Percentiles rank a stretch among this genome's conserved stretches.
phyloP scores from a whole-genome alignment of 2,113 vertebrate species.

The Alaudala cheleensis region DNA sequence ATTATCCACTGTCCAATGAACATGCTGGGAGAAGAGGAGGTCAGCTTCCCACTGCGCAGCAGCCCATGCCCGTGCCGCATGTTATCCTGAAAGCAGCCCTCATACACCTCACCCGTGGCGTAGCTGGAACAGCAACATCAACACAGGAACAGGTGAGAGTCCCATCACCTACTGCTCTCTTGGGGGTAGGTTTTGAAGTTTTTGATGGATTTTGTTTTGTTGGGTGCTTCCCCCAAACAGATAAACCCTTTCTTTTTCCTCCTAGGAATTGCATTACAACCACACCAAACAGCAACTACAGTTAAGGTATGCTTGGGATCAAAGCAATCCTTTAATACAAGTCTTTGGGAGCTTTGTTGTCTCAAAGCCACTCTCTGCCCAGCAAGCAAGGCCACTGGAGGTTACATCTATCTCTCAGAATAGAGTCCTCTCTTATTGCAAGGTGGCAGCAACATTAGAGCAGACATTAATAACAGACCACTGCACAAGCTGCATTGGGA shows the following conservation, averaged over 20 bases:
- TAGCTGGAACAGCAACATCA: slow-evolving; percentile 75
- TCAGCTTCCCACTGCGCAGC: slow-evolving; percentile 91
- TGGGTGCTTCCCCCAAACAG: neutral
- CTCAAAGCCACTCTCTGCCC: neutral
- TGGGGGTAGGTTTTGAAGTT: neutral
- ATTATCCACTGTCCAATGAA: slow-evolving; percentile 96
- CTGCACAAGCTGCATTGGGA: neutral
- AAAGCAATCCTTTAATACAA: neutral
- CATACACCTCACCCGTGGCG: slow-evolving; percentile 91
- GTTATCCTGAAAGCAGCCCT: slow-evolving; percentile 93
- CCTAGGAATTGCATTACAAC: neutral
- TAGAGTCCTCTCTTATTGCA: neutral
- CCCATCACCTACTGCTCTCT: neutral
- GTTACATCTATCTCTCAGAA: neutral
- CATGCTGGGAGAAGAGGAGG: slow-evolving; percentile 93
- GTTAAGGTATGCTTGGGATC: neutral
- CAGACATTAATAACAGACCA: neutral
- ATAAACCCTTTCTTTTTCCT: neutral
- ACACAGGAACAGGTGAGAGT: neutral
- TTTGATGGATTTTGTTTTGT: neutral
- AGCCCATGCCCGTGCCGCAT: slow-evolving; percentile 95
- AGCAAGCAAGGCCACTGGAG: neutral
- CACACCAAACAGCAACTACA: neutral
- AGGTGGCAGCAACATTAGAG: neutral
- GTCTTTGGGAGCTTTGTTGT: neutral